Evolutionary conservation across 1,140 invertebrate genomes (phyloP).

Genomic region (Antheraea pernyi): DNA sequence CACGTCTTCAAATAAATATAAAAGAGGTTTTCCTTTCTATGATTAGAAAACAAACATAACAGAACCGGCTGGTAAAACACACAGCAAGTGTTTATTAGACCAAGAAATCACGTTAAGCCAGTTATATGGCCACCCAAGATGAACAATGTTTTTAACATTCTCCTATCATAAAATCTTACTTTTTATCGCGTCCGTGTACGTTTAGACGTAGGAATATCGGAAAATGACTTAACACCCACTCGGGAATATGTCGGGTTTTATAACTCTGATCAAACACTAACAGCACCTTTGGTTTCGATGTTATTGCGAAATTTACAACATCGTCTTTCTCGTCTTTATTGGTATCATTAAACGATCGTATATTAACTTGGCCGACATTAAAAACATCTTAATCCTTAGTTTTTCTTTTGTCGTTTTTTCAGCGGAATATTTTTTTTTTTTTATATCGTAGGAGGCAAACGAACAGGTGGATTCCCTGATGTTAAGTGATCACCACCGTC

Average conservation of each 20-base stretch:
- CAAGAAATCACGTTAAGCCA: conserved; percentile 43
- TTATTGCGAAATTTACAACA: conserved; percentile 33
- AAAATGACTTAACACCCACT: conserved; percentile 67
- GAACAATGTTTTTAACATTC: conserved; percentile 62
- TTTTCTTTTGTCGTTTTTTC: not conserved
- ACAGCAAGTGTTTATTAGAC: conserved; percentile 57
- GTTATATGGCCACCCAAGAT: conserved; percentile 67
- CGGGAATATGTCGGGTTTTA: conserved; percentile 44
- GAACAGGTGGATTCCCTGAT: too few relatives aligned
- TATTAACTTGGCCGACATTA: not conserved
- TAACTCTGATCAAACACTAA: conserved; percentile 37
- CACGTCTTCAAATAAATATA: conserved; percentile 6
- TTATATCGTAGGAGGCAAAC: too few relatives aligned
- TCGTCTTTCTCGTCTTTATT: conserved; percentile 20
- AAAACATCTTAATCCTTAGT: not conserved
- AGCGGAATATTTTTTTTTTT: too few relatives aligned
- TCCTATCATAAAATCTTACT: conserved; percentile 70
- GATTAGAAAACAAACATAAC: conserved; percentile 51
- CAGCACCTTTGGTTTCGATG: conserved; percentile 33
- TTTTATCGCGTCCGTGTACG: conserved; percentile 57
- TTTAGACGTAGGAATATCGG: conserved; percentile 41
- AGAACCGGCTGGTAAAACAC: conserved; percentile 42
- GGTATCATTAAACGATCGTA: conserved; percentile 16
- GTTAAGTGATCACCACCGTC: too few relatives aligned
- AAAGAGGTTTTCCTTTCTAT: conserved; percentile 31